Base-by-base conservation (phyloP, 2,113 vertebrate species). In the Lophotis ruficrista region DNA sequence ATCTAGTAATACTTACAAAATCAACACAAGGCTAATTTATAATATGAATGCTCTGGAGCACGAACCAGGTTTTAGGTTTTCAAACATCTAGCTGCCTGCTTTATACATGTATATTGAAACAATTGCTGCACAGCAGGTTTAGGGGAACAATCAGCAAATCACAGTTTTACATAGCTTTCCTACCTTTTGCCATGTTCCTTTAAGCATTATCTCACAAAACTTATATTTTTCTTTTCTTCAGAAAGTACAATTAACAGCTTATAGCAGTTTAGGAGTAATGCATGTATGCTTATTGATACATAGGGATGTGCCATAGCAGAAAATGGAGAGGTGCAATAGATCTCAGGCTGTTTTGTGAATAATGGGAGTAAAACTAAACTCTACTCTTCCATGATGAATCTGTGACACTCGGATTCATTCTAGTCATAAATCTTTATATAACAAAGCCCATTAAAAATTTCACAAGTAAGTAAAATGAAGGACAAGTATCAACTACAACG, bases 31-130 rank as follows among this genome's bases (percentile, higher is more conserved):
- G 37, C 9, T 62, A 86, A 80, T 48, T 24, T 64, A 33, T 33
- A 10, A 3, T 56, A 8, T 5, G 33, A 28, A 33, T 23, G 14
- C 25, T 54, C 12, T 2, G 4, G 45, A 77, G 18, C 14, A 77
- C 33, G 16, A 78, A 9, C 1, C 7, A 31, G 2, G 5, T 31
- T 83, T 79, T 43, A 21, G 41, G 41, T 43, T n/a, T 94, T 94
- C 58, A 90, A 92, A 91, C 31, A 45, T 53, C 3, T 50, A 56
- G 71, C 53, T 85, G 6, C 57, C 30, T 83, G 56, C 9, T 88
- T 41, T 92, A 94, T 93, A 79, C 95, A 94, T 77, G 77, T 83
- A 56, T 88, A 84, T 94, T 97, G 89, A 94, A 92, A 94, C 41
- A 89, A 91, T 10, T 83, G 35, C 37, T 79, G 51, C 56, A 60